Evolutionary conservation across 2,888 invertebrate genomes (phyloP), one percentile per base, ranked within the genome.

Genomic region (Alcis repandata): DNA sequence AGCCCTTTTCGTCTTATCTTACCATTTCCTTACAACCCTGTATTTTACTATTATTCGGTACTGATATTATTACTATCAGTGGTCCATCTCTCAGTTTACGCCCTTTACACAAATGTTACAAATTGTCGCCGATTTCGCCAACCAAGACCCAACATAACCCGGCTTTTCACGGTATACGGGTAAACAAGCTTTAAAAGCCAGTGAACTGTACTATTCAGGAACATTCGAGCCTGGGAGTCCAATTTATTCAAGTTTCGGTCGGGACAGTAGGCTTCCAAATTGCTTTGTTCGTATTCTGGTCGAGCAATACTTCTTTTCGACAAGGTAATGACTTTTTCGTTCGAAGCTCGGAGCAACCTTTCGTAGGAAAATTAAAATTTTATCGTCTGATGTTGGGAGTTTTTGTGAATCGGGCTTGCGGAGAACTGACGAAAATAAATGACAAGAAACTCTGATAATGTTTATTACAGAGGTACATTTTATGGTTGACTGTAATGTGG

Each of bases 291-390:
- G 54, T 54, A 15, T 56, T 56, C 36, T 33, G 43, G 43, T n/a
- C 19, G 32, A 45, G 45, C 43, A 40, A 56, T 56, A 46, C 43
- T 45, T 56, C 19, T 45, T 56, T 43, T 54, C 19, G 54, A 43
- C 33, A 56, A 45, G 33, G 56, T 56, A 56, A 56, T 56, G 56
- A 45, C 43, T 56, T 56, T 56, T 56, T 45, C 33, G 54, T 13
- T 20, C 49, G 17, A 51, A 6, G 11, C 49, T 49, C 49, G 20
- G 36, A 19, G 36, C 19, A 49, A 33, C 36, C 36, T 22, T 53
- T 27, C n/a, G 56, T 33, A 32, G 15, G 54, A 56, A 56, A 45
- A 56, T 56, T 56, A 56, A 56, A 41, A 45, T 36, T 56, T 56
- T 20, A 56, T 19, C 27, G 11, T 45, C 32, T 32, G 43, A 56